Percentiles rank a stretch among this genome's conserved stretches.
Conservation (phyloP, 2,888 invertebrate genomes). For the Ariolimax columbianus region DNA sequence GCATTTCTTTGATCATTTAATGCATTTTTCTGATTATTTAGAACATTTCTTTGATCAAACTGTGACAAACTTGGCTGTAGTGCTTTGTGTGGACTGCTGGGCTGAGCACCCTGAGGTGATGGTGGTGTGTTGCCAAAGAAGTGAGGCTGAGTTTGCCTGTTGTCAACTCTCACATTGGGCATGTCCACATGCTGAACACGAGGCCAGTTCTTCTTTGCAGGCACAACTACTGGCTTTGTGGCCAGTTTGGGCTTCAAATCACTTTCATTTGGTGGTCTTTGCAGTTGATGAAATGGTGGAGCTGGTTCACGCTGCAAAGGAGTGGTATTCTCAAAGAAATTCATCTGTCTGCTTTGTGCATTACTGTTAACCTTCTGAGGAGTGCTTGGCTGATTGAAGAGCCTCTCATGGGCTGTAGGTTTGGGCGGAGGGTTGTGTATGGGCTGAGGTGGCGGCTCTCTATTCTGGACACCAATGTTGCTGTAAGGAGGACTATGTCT, state of each 20-base stretch:
- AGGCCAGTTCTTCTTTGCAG: constrained; percentile 63
- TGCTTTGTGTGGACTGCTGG: constrained; percentile 31
- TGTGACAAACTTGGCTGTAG: constrained; percentile 35
- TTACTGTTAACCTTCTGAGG: constrained; percentile 66
- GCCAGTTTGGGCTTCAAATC: constrained; percentile 59
- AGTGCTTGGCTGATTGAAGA: constrained; percentile 44
- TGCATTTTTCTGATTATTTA: background rate
- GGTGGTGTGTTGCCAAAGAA: constrained; percentile 56
- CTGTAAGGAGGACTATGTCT: constrained; percentile 60
- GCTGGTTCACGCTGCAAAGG: constrained; percentile 65
- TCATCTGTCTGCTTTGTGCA: constrained; percentile 66
- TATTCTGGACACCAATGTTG: constrained; percentile 53
- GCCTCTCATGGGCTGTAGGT: constrained; percentile 53
- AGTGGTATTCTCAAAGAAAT: constrained; percentile 73
- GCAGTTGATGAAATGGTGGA: constrained; percentile 71
- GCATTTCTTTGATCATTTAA: background rate
- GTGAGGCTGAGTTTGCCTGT: constrained; percentile 66
- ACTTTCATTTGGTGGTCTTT: constrained; percentile 57
- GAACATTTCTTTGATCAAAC: constrained; percentile 22
- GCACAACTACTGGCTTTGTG: constrained; percentile 62
- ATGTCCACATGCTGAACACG: constrained; percentile 66
- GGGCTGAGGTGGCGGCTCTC: constrained; percentile 48
- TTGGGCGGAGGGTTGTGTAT: constrained; percentile 50
- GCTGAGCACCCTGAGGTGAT: constrained; percentile 23
- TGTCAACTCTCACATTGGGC: constrained; percentile 65